A percentile compares a stretch with the other conserved stretches of the same genome.
Conservation (phyloP, 1,140 invertebrate species). For the Phymastichus coffea region DNA sequence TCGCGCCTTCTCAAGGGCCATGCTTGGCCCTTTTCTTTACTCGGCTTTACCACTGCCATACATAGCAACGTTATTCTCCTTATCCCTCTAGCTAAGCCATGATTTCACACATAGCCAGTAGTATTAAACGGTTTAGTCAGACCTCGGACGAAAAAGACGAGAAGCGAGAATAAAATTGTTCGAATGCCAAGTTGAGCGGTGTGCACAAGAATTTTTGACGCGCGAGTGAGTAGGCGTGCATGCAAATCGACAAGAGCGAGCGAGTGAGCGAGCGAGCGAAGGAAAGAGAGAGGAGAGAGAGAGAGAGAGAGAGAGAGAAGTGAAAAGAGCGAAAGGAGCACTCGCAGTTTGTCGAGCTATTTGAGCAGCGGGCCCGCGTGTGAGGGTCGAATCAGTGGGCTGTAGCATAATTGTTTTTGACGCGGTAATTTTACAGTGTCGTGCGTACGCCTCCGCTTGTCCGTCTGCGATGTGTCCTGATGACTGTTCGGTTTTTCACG, state of each 20-base stretch:
- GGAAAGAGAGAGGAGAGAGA: background rate
- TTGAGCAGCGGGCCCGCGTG: background rate
- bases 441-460: conserved; percentile 46
- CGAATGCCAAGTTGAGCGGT: background rate
- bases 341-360: conserved; percentile 7
- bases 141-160: no score
- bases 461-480: conserved; percentile 38
- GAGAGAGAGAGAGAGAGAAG: background rate
- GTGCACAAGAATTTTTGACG: conserved; percentile 2
- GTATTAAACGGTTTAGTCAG: no score
- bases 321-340: no score
- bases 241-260: background rate
- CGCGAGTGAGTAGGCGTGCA: background rate
- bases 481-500: conserved; percentile 46
- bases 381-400: conserved; percentile 46
- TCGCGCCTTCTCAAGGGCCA: background rate
- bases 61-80: no score
- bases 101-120: no score
- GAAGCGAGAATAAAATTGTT: no score
- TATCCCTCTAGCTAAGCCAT: no score
- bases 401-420: conserved; percentile 56
- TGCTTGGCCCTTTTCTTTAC: no score
- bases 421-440: conserved; percentile 59
- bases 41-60: no score
- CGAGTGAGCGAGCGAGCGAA: no score